A percentile compares a stretch with the other conserved stretches of the same genome.
Evolutionary conservation across 2,113 vertebrate genomes (phyloP).

Genomic region (Sitta europaea): DNA sequence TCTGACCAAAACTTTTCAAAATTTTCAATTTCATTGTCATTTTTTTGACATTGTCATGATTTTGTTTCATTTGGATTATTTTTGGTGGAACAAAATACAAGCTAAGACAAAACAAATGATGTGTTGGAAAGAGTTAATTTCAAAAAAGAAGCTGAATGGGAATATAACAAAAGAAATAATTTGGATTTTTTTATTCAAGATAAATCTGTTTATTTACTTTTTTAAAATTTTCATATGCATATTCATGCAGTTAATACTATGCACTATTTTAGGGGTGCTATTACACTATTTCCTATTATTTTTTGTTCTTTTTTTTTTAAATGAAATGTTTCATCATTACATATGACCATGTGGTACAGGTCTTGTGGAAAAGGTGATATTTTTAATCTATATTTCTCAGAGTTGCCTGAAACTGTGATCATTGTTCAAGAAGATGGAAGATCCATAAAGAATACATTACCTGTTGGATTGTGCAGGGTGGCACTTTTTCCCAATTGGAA

Average conservation of each 20-base stretch:
- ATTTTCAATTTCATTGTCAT: neutral
- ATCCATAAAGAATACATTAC: neutral
- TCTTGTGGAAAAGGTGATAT: neutral
- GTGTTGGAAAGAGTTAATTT: neutral
- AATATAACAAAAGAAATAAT: neutral
- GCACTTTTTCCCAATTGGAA: neutral
- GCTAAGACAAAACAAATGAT: neutral
- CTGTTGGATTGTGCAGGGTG: neutral
- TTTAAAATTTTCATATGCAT: neutral
- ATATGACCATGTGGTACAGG: neutral
- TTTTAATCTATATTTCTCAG: neutral
- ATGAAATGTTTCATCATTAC: neutral
- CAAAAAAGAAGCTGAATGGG: neutral
- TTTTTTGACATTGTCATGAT: neutral
- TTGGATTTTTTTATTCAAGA: neutral
- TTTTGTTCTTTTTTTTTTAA: neutral
- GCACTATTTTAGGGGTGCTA: neutral
- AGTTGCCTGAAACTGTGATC: neutral
- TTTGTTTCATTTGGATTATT: neutral
- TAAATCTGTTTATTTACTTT: neutral
- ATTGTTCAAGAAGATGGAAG: neutral
- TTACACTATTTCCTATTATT: neutral
- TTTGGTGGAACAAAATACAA: neutral
- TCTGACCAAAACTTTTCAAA: neutral
- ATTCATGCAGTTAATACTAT: neutral